Evolutionary conservation across 53 echinoderm and acorn worm species (phyloP).

Genomic region (Holothuria leucospilota): DNA sequence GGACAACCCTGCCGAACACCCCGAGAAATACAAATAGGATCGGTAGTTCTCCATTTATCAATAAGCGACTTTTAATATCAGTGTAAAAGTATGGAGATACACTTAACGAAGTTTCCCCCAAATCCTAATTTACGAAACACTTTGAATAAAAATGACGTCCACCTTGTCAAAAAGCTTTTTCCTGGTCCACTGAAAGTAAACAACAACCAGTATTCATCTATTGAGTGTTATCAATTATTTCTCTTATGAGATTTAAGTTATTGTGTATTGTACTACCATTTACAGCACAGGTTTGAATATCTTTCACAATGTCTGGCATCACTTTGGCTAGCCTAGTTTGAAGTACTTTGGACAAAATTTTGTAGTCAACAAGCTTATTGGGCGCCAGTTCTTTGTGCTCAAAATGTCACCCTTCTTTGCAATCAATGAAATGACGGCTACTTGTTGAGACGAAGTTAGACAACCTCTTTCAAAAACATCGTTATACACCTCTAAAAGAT

Average conservation of each 20-base stretch:
- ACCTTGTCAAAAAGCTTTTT: neutral
- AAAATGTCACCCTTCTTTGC: neutral
- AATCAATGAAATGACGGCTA: neutral
- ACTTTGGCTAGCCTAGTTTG: conserved; percentile 36
- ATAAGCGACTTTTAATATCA: neutral
- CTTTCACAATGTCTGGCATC: neutral
- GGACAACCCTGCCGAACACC: conserved; percentile 56
- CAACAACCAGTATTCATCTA: neutral
- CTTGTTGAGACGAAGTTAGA: neutral
- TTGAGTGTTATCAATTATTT: conserved; percentile 45
- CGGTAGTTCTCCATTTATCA: neutral
- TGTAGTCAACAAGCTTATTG: conserved; percentile 43
- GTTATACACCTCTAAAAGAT: neutral
- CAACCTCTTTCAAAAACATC: neutral
- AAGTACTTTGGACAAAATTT: conserved; percentile 55
- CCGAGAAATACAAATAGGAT: neutral
- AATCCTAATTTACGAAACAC: neutral
- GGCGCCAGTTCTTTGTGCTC: neutral
- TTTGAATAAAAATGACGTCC: neutral
- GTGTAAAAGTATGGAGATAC: neutral
- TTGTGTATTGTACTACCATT: conserved; percentile 18
- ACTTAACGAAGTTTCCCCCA: too few relatives aligned
- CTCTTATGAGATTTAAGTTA: neutral
- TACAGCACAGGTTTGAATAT: conserved; percentile 33
- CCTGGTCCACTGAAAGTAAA: neutral